A percentile compares a stretch with the other conserved stretches of the same genome.
phyloP scores from a whole-genome alignment of 2,888 invertebrate genomes.

The Oscheius sp. region DNA sequence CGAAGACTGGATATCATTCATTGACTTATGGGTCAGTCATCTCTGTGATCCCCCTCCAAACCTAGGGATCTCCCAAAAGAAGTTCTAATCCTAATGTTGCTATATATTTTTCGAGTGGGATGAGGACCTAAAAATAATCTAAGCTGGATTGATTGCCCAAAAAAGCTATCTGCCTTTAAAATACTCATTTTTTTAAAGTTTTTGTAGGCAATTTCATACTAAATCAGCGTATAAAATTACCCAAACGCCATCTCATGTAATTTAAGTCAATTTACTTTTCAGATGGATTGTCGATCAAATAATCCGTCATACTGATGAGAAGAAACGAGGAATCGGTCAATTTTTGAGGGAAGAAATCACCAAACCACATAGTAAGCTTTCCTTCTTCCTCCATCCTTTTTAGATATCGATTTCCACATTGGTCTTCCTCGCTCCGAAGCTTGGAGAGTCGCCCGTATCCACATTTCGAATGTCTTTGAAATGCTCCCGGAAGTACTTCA shows the following conservation, averaged over 20 bases:
- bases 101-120: too few relatives aligned
- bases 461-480: background rate
- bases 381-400: background rate
- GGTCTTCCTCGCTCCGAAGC: slow-evolving; percentile 62
- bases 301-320: slow-evolving; percentile 42
- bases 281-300: slow-evolving; percentile 67
- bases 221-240: too few relatives aligned
- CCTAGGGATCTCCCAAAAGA: too few relatives aligned
- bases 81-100: too few relatives aligned
- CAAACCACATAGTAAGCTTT: slow-evolving; percentile 30
- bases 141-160: too few relatives aligned
- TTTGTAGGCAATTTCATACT: too few relatives aligned
- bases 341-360: slow-evolving; percentile 67
- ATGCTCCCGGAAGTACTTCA: background rate
- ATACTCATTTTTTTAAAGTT: too few relatives aligned
- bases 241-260: background rate
- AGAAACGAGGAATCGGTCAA: slow-evolving; percentile 67
- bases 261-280: background rate
- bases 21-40: slow-evolving; percentile 29
- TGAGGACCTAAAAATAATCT: too few relatives aligned
- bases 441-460: slow-evolving; percentile 50
- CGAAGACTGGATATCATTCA: slow-evolving; percentile 42
- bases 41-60: background rate
- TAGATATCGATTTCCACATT: slow-evolving; percentile 69
- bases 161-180: too few relatives aligned